Conservation (phyloP, 2,113 vertebrate genomes). For the Tricholaema leucomelas region DNA sequence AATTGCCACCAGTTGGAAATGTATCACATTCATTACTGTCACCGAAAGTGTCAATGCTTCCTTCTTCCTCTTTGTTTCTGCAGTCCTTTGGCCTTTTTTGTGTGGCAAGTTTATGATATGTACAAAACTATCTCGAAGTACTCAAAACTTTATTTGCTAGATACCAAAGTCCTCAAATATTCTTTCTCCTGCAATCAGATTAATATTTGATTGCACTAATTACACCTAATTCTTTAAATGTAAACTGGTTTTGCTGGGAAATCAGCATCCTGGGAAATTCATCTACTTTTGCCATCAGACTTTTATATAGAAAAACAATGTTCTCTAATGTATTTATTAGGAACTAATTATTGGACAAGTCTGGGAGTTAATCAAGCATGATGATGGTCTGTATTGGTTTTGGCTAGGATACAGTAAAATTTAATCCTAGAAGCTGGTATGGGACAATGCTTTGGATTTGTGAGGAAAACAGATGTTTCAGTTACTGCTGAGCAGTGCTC, state of each 20-base stretch:
- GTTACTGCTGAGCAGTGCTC: neutral
- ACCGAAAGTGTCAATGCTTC: neutral
- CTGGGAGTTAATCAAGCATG: neutral
- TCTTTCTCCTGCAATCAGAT: neutral
- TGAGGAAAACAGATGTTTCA: neutral
- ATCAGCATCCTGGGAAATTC: neutral
- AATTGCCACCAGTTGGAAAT: neutral
- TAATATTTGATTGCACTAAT: neutral
- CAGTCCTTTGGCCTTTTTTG: neutral
- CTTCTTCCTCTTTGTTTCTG: neutral
- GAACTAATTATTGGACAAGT: neutral
- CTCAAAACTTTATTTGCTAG: neutral
- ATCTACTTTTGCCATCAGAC: neutral
- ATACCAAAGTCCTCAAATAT: neutral
- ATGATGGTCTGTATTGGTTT: neutral
- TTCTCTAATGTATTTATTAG: neutral
- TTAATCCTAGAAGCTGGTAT: neutral
- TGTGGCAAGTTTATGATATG: neutral
- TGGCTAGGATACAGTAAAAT: neutral
- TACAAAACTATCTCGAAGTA: neutral
- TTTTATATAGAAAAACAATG: neutral
- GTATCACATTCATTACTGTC: neutral
- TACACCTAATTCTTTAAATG: neutral
- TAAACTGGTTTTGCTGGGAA: neutral
- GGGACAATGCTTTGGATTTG: neutral